Conservation (phyloP, 2,797 vertebrate genomes). For the Eutrigla gurnardus region DNA sequence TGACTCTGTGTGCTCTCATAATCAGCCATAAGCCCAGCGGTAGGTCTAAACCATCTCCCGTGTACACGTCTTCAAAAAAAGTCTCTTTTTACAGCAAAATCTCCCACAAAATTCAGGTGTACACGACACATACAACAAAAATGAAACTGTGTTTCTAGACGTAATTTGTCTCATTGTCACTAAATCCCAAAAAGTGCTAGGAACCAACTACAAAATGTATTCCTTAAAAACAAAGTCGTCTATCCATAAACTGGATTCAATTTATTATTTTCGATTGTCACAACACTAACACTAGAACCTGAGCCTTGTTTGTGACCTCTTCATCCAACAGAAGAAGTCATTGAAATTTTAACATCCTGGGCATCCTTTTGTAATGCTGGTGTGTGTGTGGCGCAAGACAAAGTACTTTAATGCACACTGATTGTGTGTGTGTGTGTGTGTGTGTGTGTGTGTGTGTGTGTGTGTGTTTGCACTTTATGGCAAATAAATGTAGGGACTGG, state of each 20-base stretch:
- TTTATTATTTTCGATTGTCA: slow-evolving; percentile 76
- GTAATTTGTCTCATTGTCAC: slow-evolving; percentile 65
- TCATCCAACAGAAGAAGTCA: slow-evolving; percentile 50
- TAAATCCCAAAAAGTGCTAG: slow-evolving; percentile 81
- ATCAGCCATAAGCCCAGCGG: slow-evolving; percentile 29
- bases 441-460: slow-evolving; percentile 23
- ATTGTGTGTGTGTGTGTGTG: slow-evolving; percentile 22
- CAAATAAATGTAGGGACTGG: slow-evolving; percentile 84
- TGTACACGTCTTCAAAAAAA: slow-evolving; percentile 41
- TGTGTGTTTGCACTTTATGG: slow-evolving; percentile 60
- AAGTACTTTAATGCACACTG: slow-evolving; percentile 53
- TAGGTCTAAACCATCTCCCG: slow-evolving; percentile 39
- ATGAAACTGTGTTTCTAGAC: slow-evolving; percentile 61
- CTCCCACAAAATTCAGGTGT: slow-evolving; percentile 54
- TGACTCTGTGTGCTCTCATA: slow-evolving; percentile 21
- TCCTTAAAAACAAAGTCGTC: slow-evolving; percentile 55
- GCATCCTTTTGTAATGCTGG: slow-evolving; percentile 67
- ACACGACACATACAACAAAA: slow-evolving; percentile 66
- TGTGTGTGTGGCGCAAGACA: slow-evolving; percentile 36
- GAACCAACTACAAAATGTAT: slow-evolving; percentile 67
- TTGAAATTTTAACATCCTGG: slow-evolving; percentile 53
- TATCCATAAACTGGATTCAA: slow-evolving; percentile 52
- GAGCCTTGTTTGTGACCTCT: slow-evolving; percentile 70
- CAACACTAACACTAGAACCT: slow-evolving; percentile 71
- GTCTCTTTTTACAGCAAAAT: slow-evolving; percentile 60